These are phyloP conservation scores for Fissipunctia ypsillon DNA, from an alignment of 2,888 invertebrate genomes.

Conservation along the genomic window DNA sequence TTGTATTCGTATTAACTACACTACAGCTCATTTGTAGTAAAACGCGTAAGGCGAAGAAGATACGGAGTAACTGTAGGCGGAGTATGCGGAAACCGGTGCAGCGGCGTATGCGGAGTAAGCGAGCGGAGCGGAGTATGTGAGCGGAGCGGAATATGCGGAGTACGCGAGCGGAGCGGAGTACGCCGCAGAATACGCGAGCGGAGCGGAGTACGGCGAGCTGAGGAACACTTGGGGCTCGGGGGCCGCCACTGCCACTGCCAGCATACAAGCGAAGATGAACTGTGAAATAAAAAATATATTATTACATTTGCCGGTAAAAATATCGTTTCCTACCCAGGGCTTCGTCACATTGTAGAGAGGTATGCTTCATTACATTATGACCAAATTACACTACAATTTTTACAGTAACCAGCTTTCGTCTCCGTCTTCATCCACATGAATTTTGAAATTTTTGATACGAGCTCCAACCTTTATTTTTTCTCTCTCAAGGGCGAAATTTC, in stretches of 20 bases:
- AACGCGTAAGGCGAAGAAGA: conserved; percentile 70
- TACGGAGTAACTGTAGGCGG: conserved; percentile 69
- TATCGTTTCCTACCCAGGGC: too few species aligned
- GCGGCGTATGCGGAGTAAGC: conserved; percentile 72
- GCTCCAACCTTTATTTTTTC: not conserved
- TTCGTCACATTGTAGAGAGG: not conserved
- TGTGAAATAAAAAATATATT: conserved; percentile 34
- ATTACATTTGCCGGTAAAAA: not conserved
- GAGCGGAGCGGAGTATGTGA: conserved; percentile 71
- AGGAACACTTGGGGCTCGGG: conserved; percentile 43
- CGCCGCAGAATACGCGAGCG: conserved; percentile 58
- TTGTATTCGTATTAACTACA: not conserved
- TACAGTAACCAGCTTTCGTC: not conserved
- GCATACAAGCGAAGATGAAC: conserved; percentile 42
- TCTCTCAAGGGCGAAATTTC: not conserved
- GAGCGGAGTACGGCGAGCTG: conserved; percentile 34
- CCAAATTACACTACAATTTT: too few species aligned
- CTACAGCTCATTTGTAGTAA: conserved; percentile 27
- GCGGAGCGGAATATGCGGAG: conserved; percentile 61
- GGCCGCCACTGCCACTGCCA: conserved; percentile 43
- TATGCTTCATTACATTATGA: not conserved
- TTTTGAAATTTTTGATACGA: not conserved
- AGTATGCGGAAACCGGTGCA: conserved; percentile 67
- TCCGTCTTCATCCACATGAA: not conserved
- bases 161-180: conserved; percentile 63